These are phyloP conservation scores for Austrofundulus limnaeus DNA, from an alignment of 2,113 vertebrate genomes.

Conservation along the genomic window DNA sequence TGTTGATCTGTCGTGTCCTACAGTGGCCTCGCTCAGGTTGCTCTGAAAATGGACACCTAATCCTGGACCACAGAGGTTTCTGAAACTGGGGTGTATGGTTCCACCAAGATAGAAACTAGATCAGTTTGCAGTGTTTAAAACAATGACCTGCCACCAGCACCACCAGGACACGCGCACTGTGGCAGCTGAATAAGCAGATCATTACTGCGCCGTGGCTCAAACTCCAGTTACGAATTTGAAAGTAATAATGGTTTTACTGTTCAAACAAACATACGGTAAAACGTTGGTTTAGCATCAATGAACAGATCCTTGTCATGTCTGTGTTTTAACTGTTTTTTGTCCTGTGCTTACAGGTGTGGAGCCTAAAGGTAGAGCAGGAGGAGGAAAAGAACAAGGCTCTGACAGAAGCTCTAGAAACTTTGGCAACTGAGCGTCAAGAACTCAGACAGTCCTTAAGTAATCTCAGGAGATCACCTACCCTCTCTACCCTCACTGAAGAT, in stretches of 20 bases:
- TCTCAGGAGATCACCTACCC: conserved; percentile 75
- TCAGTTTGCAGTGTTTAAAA: conserved; percentile 46
- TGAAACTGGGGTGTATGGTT: conserved; percentile 70
- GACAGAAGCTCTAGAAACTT: conserved; percentile 88
- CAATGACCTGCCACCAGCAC: conserved; percentile 47
- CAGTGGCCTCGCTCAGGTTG: conserved; percentile 63
- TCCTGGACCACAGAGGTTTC: conserved; percentile 41
- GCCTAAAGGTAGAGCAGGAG: conserved; percentile 90
- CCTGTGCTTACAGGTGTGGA: conserved; percentile 85
- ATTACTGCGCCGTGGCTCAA: conserved; percentile 9
- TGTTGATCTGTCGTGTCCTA: conserved; percentile 51
- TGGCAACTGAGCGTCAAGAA: conserved; percentile 86
- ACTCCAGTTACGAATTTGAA: conserved; percentile 10
- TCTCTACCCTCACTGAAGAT: conserved; percentile 83
- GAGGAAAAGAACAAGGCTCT: conserved; percentile 94
- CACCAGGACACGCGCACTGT: conserved; percentile 5
- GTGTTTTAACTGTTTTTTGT: neutral
- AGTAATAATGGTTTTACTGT: neutral
- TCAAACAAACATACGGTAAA: neutral
- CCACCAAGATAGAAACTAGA: conserved; percentile 58
- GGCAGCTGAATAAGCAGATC: conserved; percentile 10
- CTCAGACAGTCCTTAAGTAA: conserved; percentile 83
- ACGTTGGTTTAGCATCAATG: neutral
- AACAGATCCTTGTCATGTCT: neutral
- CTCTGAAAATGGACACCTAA: conserved; percentile 64